Evolutionary conservation across 2,888 invertebrate species (phyloP), one percentile per base, ranked within the genome.

Genomic region (Hemistola chrysoprasaria): DNA sequence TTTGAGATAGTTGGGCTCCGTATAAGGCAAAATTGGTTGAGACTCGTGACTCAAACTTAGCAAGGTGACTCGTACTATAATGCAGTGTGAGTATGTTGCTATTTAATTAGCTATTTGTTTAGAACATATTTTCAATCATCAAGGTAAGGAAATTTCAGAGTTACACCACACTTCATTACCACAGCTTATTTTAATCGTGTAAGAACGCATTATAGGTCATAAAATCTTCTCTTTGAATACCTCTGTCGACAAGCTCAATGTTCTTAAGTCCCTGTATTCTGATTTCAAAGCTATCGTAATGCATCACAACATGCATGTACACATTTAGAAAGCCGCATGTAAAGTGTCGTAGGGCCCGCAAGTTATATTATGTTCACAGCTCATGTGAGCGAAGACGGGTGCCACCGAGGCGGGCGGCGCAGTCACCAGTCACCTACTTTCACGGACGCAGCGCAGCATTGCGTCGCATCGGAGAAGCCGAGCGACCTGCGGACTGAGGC

Each of bases 351-450:
- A 78, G 79, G 78, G 79, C 75, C 66, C 53, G 62, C 64, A 57
- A 64, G 65, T 63, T 60, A 50, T 11, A 21, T 7, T 50, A 50
- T 11, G 26, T 7, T 50, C 52, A 50, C 53, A 61, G 58, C 60
- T 52, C 62, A 65, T 61, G 62, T 59, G 66, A 33, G 37, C 26
- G 10, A 65, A 62, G 69, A 66, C 73, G 63, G 64, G 66, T 68
- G 67, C 59, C 65, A 56, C 58, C 46, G 65, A 61, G 55, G 62
- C 64, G 55, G 44, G 52, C 50, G 46, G 49, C 50, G 43, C 28
- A 47, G 32, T 40, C 62, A 56, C 56, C 70, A 38, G 71, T 82
- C 78, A 80, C 82, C 81, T 78, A 85, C 86, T 85, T 86, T 85
- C 86, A 78, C 83, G 65, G 67, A 71, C 75, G 72, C 75, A 65